Evolutionary conservation across 2,888 invertebrate genomes (phyloP), one percentile per base, ranked within the genome.

Genomic region (Psylliodes chrysocephalus): DNA sequence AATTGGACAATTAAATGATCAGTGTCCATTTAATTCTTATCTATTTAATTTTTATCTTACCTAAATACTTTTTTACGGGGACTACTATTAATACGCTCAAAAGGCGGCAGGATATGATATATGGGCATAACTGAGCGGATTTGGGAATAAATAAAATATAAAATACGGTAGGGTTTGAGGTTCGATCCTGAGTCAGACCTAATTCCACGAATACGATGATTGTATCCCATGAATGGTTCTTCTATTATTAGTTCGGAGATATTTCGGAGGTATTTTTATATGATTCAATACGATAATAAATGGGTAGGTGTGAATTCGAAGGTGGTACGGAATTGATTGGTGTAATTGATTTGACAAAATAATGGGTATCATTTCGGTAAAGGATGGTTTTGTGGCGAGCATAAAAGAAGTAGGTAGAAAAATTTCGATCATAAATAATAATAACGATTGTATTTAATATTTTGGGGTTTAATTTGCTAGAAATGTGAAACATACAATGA

Each of bases 141-240:
- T 49, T 28, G 22, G 40, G 42, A 55, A 44, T 22, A 44, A n/a
- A 52, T 52, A 54, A n/a, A 40, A 40, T 47, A 55, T 40, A 33
- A 49, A 55, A 56, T 56, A 51, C 52, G 42, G 54, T 12, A 42
- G 28, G 42, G 42, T 40, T 54, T 44, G 17, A 35, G 7, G n/a
- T n/a, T n/a, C 17, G 38, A n/a, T n/a, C n/a, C 57, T 33, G 56
- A 57, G 17, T 56, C 44, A 51, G 40, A 17, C 12, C 55, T 14
- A 12, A 8, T 56, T 42, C 51, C 56, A 38, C 25, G 63, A 63
- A 63, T 51, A 2, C 12, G 52, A 57, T 35, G 12, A 42, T 17
- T 42, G n/a, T 44, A 12, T 55, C 28, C 28, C 44, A 25, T 55
- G 44, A 55, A 55, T 55, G 44, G 17, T 44, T 44, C n/a, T 44